Evolutionary conservation across 2,113 vertebrate species (phyloP), one percentile per base, ranked within the genome.

Genomic region (Taxidea taxus): DNA sequence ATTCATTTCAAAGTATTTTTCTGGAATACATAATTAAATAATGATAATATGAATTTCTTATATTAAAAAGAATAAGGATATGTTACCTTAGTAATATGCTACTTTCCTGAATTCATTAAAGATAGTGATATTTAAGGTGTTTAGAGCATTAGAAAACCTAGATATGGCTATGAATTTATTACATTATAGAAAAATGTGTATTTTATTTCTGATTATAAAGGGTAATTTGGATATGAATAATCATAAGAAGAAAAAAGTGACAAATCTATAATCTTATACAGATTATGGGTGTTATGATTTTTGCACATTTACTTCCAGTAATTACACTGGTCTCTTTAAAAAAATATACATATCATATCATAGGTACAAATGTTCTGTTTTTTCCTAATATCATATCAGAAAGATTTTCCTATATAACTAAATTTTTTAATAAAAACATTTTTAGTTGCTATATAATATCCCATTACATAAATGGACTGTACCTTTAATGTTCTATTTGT

Each of bases 141-240:
- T 92, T 44, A 42, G 29, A 85, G 12, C 47, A n/a, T 42, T 74
- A 44, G 83, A 90, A 82, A 27, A 44, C 51, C 42, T 37, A 84
- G 29, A 34, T 62, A 66, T 51, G 20, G 49, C 20, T 94, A 62
- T 91, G 47, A 74, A 49, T 94, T 68, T 80, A 87, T 80, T 87
- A 84, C 77, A 3, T 49, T 74, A 89, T 92, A 80, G 62, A 72
- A 91, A 31, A 66, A 90, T 51, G 13, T 64, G 7, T 62, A 75
- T 91, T 84, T 92, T 93, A 87, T 84, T 54, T 81, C 27, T 87
- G 49, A 37, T 92, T 77, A 58, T 37, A 90, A 89, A 39, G 77
- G 70, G 29, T 6, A 90, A 86, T 64, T 77, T 81, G 13, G 31
- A 90, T 72, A 84, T 64, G 70, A 81, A 91, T 37, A 97, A 93